A percentile compares a stretch with the other conserved stretches of the same genome.
Conservation (phyloP, 1,140 invertebrate genomes). For the Drosophila leontia region DNA sequence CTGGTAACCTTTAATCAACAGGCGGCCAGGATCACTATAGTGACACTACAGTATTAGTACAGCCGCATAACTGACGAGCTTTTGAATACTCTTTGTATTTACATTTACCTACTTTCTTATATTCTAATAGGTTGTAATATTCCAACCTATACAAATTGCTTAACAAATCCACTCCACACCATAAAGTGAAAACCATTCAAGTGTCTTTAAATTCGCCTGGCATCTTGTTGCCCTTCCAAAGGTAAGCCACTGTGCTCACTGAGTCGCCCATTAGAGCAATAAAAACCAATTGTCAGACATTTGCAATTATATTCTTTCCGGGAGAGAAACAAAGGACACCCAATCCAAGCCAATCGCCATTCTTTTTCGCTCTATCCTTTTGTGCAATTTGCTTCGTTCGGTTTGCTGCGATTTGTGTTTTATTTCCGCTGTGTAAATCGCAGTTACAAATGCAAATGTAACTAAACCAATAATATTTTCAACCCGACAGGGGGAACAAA, state of each 20-base stretch:
- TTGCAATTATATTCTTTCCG: slow-evolving; percentile 39
- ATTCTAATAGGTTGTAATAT: background rate
- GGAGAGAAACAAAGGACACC: slow-evolving; percentile 24
- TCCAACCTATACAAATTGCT: background rate
- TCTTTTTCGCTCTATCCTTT: slow-evolving; percentile 7
- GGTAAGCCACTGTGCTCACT: slow-evolving; percentile 1
- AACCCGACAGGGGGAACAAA: slow-evolving; percentile 10
- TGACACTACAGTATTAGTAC: background rate
- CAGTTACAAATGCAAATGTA: slow-evolving; percentile 80
- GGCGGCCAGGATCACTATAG: background rate
- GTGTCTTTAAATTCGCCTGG: background rate
- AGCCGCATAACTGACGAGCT: background rate
- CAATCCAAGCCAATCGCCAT: slow-evolving; percentile 26
- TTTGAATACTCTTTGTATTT: background rate
- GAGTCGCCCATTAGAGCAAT: slow-evolving; percentile 27
- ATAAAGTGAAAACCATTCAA: background rate
- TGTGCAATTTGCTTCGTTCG: slow-evolving; percentile 30
- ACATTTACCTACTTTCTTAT: background rate
- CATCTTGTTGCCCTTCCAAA: background rate
- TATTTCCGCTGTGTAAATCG: slow-evolving; percentile 76
- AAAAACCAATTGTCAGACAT: slow-evolving; percentile 33
- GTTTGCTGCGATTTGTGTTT: slow-evolving; percentile 62
- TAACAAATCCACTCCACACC: background rate
- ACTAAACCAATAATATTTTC: slow-evolving; percentile 81
- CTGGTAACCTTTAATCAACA: slow-evolving; percentile 32